Evolutionary conservation across 2,888 invertebrate genomes (phyloP).

Genomic region (Buathra laborator): DNA sequence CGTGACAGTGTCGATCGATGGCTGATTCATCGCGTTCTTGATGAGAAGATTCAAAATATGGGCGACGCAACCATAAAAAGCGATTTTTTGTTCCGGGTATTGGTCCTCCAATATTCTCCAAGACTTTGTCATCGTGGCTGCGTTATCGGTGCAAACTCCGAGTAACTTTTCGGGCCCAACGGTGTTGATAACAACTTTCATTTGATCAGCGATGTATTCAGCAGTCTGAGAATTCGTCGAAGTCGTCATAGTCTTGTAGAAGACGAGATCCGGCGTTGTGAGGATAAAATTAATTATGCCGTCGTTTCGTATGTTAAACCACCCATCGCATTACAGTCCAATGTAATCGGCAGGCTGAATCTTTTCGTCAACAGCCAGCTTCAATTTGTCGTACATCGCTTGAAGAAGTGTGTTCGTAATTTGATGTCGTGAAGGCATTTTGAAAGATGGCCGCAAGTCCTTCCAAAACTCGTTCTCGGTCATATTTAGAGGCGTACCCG

Average conservation of each 20-base stretch:
- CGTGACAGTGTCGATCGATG: constrained; percentile 30
- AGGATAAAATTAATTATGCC: constrained; percentile 70
- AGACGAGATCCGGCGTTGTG: constrained; percentile 67
- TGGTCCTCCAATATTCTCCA: constrained; percentile 49
- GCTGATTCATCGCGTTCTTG: constrained; percentile 41
- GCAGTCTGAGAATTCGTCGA: constrained; percentile 62
- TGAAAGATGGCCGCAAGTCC: not conserved
- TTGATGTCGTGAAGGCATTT: not conserved
- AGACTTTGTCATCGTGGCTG: constrained; percentile 49
- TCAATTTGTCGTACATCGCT: not conserved
- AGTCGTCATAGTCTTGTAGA: constrained; percentile 65
- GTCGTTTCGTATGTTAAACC: constrained; percentile 67
- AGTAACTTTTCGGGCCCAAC: constrained; percentile 57
- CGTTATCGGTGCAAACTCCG: constrained; percentile 66
- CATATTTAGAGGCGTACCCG: not conserved
- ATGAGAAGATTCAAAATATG: constrained; percentile 59
- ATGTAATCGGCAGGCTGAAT: not conserved
- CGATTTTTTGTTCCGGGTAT: constrained; percentile 34
- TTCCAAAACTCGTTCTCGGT: not conserved
- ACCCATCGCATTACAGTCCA: constrained; percentile 60
- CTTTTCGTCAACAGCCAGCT: not conserved
- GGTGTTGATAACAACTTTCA: constrained; percentile 55
- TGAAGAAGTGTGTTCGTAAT: not conserved
- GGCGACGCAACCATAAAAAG: constrained; percentile 55
- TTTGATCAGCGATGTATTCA: constrained; percentile 58